These are phyloP conservation scores for Denticeps clupeoides DNA, from an alignment of 2,797 vertebrate genomes.

Conservation along the genomic window DNA sequence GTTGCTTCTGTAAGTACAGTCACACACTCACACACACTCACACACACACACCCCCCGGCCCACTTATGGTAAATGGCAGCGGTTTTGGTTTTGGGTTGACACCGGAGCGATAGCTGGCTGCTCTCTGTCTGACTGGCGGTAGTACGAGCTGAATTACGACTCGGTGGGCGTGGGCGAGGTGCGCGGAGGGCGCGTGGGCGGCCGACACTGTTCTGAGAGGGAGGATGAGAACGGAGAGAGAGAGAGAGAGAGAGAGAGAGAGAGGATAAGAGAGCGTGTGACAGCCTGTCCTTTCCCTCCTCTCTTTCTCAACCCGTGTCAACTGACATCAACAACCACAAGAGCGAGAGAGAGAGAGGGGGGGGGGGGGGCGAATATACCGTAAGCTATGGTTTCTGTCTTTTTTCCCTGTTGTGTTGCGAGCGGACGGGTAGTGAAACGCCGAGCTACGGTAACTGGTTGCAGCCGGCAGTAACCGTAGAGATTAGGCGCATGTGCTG, in stretches of 20 bases:
- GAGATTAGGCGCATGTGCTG: too few relatives aligned
- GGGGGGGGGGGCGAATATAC: not conserved
- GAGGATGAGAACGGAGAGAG: not conserved
- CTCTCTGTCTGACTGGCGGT: constrained; percentile 45
- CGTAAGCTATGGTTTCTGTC: not conserved
- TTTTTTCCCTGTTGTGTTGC: too few relatives aligned
- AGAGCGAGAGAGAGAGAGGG: too few relatives aligned
- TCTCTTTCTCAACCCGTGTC: not conserved
- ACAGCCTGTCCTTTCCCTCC: constrained; percentile 3
- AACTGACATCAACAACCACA: not conserved
- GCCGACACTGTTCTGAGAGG: constrained; percentile 15
- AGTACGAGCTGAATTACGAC: constrained; percentile 28
- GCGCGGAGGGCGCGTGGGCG: constrained; percentile 21
- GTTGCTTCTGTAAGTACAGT: not conserved
- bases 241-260: not conserved
- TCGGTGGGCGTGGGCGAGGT: constrained; percentile 21
- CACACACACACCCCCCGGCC: constrained; percentile 32
- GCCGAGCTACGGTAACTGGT: too few relatives aligned
- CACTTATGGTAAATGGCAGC: constrained; percentile 56
- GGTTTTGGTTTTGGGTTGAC: constrained; percentile 50
- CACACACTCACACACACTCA: constrained; percentile 23
- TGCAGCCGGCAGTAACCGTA: too few relatives aligned
- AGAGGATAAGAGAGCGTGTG: constrained; percentile 11
- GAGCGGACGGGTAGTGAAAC: too few relatives aligned
- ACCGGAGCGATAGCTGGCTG: constrained; percentile 10